Percentiles rank a stretch among this genome's conserved stretches.
These are phyloP conservation scores for Meteorus sp. DNA, from an alignment of 1,140 invertebrate genomes.

Conservation along the genomic window DNA sequence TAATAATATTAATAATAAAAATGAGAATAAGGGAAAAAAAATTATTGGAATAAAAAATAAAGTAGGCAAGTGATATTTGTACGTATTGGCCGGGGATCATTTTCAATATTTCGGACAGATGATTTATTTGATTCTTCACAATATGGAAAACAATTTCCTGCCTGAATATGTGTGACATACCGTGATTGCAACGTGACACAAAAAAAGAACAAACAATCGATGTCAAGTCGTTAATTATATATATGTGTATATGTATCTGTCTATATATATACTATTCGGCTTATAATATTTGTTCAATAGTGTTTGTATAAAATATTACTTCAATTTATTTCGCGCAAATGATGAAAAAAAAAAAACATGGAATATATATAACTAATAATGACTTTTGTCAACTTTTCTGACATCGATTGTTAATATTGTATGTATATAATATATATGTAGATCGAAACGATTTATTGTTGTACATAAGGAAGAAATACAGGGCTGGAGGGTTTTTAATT, in stretches of 20 bases:
- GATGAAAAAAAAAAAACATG: background rate
- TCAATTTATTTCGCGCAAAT: no score
- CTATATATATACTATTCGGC: no score
- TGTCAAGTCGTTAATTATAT: no score
- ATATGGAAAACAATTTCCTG: no score
- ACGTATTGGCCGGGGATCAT: conserved; percentile 16
- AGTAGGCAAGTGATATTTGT: conserved; percentile 27
- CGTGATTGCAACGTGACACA: no score
- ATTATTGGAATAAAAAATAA: no score
- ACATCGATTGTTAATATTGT: conserved; percentile 10
- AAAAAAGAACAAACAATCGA: conserved; percentile 9
- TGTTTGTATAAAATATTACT: no score
- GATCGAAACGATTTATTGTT: conserved; percentile 22
- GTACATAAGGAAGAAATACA: conserved; percentile 17
- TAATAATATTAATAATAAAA: conserved; percentile 8
- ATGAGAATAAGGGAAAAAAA: background rate
- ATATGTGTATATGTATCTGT: no score
- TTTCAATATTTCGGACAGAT: conserved; percentile 12
- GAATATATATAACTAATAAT: background rate
- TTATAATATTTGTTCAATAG: no score
- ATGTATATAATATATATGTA: conserved; percentile 20
- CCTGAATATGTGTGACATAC: no score
- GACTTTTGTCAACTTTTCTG: background rate
- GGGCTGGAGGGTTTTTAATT: conserved; percentile 17
- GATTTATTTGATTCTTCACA: no score